A percentile compares a stretch with the other conserved stretches of the same genome.
Evolutionary conservation across 2,888 invertebrate genomes (phyloP).

Genomic region (Cephus pygmeus): DNA sequence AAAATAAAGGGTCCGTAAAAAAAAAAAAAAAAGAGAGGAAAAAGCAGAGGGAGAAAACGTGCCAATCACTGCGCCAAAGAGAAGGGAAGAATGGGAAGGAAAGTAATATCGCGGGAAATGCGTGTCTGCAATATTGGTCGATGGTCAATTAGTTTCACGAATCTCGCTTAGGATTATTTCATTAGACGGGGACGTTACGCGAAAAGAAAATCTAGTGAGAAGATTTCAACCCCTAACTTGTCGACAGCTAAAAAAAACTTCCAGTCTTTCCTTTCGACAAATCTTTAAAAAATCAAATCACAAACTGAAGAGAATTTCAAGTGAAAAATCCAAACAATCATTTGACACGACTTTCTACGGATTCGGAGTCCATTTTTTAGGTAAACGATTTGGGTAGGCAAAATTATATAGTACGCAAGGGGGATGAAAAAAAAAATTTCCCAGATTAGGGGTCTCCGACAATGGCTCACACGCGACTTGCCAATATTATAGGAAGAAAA

Average conservation of each 20-base stretch:
- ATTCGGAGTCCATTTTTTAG: background rate
- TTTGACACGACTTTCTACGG: background rate
- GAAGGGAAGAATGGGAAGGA: background rate
- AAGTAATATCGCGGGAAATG: constrained; percentile 14
- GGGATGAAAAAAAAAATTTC: background rate
- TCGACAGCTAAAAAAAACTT: background rate
- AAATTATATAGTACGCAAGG: background rate
- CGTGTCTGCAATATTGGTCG: constrained; percentile 34
- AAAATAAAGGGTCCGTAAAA: background rate
- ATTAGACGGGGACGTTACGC: constrained; percentile 29
- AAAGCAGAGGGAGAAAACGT: constrained; percentile 28
- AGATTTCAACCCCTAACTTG: background rate
- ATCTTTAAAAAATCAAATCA: background rate
- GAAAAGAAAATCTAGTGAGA: constrained; percentile 9
- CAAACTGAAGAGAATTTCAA: background rate
- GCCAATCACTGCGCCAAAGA: constrained; percentile 30
- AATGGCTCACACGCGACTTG: background rate
- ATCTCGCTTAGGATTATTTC: constrained; percentile 41
- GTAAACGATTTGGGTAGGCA: background rate
- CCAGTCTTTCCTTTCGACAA: background rate
- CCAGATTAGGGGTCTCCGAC: background rate
- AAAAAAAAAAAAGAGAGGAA: background rate
- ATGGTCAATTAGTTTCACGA: constrained; percentile 46
- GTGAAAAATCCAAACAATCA: background rate
- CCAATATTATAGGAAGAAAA: background rate